Evolutionary conservation across 2,113 vertebrate genomes (phyloP).

Genomic region (Lota lota): DNA sequence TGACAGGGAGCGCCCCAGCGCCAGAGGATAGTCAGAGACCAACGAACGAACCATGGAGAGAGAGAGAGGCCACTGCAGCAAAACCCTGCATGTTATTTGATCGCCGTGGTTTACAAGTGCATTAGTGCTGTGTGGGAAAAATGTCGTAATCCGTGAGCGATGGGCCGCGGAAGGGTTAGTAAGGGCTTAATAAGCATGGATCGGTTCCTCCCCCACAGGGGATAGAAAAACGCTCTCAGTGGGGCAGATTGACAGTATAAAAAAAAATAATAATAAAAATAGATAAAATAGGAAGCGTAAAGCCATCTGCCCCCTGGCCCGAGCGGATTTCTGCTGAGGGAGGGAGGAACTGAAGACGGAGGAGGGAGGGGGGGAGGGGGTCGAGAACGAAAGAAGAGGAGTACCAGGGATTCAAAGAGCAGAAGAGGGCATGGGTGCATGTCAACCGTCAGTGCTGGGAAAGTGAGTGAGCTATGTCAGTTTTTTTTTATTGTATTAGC

Average conservation of each 20-base stretch:
- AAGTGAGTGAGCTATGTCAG: no score
- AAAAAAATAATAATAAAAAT: slow-evolving; percentile 6
- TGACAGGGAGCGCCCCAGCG: no score
- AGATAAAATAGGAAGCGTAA: no score
- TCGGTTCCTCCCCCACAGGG: slow-evolving; percentile 23
- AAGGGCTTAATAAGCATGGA: slow-evolving; percentile 38
- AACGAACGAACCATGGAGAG: no score
- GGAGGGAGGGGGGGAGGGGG: not conserved
- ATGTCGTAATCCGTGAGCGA: slow-evolving; percentile 31
- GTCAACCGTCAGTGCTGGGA: no score
- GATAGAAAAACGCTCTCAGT: slow-evolving; percentile 8
- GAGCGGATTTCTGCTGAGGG: slow-evolving; percentile 11
- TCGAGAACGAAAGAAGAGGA: not conserved
- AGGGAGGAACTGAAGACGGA: not conserved
- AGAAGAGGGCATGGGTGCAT: no score
- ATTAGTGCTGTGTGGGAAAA: slow-evolving; percentile 18
- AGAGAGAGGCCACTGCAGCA: not conserved
- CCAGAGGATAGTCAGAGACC: no score
- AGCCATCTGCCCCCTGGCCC: slow-evolving; percentile 5
- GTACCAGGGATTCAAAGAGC: no score
- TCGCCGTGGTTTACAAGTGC: slow-evolving; percentile 3
- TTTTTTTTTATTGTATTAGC: no score
- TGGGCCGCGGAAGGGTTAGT: slow-evolving; percentile 39
- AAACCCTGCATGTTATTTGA: not conserved
- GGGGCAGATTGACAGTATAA: slow-evolving; percentile 25